Percentiles rank a stretch among this genome's conserved stretches.
These are phyloP conservation scores for Tretioscincus oriximinensis DNA, from an alignment of 2,113 vertebrate species.

Conservation along the genomic window DNA sequence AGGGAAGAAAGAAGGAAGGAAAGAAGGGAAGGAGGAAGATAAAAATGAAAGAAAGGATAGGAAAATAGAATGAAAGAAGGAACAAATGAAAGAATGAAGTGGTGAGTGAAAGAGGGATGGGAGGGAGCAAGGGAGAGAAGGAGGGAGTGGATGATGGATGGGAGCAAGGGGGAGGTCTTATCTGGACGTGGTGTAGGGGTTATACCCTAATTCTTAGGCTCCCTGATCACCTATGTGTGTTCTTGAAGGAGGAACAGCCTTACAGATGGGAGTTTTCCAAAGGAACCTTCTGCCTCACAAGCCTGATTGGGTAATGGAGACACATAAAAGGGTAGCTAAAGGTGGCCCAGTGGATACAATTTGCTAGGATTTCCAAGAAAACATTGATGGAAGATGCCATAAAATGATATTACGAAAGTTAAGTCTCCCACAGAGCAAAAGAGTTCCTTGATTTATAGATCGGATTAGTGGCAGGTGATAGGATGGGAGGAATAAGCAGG, in stretches of 20 bases:
- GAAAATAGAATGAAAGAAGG: not conserved
- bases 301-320: not conserved
- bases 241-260: not conserved
- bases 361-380: slow-evolving; percentile 2
- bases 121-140: no score
- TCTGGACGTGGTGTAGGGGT: no score
- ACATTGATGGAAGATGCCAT: not conserved
- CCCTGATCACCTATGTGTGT: no score
- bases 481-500: not conserved
- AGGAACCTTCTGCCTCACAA: not conserved
- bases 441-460: slow-evolving; percentile 14
- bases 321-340: slow-evolving; percentile 14
- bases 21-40: not conserved
- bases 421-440: not conserved
- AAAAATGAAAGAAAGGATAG: slow-evolving; percentile 17
- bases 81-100: no score
- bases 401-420: slow-evolving; percentile 11
- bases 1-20: no score
- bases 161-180: no score
- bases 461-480: not conserved
- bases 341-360: slow-evolving; percentile 1
- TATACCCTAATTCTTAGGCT: no score
- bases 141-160: no score
- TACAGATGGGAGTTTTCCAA: not conserved
- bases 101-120: no score